A percentile compares a stretch with the other conserved stretches of the same genome.
Evolutionary conservation across 2,888 invertebrate genomes (phyloP).

Genomic region (Chrysolina americana): DNA sequence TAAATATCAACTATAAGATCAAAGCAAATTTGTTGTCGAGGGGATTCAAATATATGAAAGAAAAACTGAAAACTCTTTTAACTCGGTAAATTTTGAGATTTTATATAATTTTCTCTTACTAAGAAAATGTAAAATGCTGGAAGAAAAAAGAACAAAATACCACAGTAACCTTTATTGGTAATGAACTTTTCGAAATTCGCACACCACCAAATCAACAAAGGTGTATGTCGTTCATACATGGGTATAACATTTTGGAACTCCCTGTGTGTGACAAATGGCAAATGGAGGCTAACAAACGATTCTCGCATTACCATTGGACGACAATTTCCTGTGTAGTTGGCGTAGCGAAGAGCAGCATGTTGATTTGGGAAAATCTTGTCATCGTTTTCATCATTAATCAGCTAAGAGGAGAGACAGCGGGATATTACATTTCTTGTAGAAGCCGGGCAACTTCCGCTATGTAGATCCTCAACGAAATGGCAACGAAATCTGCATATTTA

Average conservation of each 20-base stretch:
- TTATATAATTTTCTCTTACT: too few relatives aligned
- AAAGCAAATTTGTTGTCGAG: too few relatives aligned
- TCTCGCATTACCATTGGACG: constrained; percentile 59
- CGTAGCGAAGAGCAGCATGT: constrained; percentile 54
- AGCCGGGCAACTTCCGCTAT: constrained; percentile 64
- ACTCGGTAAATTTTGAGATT: too few relatives aligned
- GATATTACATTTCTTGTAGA: constrained; percentile 68
- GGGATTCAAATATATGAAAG: too few relatives aligned
- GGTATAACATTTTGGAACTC: neutral
- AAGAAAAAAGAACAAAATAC: too few relatives aligned
- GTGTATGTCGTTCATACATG: neutral
- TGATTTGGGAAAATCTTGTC: constrained; percentile 62
- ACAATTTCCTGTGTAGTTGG: constrained; percentile 62
- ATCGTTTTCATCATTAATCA: constrained; percentile 67
- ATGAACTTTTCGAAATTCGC: too few relatives aligned
- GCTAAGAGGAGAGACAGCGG: constrained; percentile 65
- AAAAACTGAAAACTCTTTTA: too few relatives aligned
- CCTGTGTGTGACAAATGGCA: neutral
- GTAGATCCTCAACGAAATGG: constrained; percentile 66
- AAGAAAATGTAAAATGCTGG: too few relatives aligned
- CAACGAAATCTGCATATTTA: constrained; percentile 68
- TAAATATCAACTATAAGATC: too few relatives aligned
- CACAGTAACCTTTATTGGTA: too few relatives aligned
- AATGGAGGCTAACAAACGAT: constrained; percentile 50
- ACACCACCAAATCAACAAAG: too few relatives aligned